Evolutionary conservation across 2,888 invertebrate species (phyloP).

Genomic region (Clusia tigrina): DNA sequence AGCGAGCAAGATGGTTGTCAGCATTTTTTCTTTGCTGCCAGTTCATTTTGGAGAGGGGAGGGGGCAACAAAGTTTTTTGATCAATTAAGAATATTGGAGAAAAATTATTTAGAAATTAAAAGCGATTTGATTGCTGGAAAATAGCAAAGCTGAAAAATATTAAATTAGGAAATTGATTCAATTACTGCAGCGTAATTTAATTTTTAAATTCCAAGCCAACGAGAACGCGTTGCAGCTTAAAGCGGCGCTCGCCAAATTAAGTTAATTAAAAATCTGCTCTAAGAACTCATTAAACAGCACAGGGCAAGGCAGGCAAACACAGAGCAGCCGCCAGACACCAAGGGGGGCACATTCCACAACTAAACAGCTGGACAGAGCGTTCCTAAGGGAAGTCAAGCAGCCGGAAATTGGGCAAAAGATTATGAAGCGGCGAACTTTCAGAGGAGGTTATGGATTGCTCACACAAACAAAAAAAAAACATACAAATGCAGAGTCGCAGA

Average conservation of each 20-base stretch:
- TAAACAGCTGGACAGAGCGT: background rate
- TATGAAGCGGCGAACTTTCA: slow-evolving; percentile 17
- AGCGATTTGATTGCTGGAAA: no score
- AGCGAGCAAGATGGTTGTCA: background rate
- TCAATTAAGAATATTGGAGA: background rate
- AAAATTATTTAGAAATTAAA: background rate
- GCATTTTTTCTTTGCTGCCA: background rate
- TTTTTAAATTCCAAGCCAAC: background rate
- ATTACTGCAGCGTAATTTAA: slow-evolving; percentile 1
- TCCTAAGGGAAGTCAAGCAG: background rate
- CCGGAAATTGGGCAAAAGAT: slow-evolving; percentile 23
- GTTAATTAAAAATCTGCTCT: slow-evolving; percentile 30
- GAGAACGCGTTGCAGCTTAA: background rate
- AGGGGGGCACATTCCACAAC: background rate
- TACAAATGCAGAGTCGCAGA: no score
- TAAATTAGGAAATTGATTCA: background rate
- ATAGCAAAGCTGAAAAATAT: background rate
- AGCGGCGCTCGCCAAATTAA: slow-evolving; percentile 16
- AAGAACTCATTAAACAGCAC: slow-evolving; percentile 27
- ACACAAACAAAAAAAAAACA: no score
- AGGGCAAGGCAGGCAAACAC: slow-evolving; percentile 15
- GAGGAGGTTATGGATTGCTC: no score
- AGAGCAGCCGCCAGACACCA: background rate
- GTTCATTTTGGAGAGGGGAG: background rate
- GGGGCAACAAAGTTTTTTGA: background rate